Evolutionary conservation across 2,797 vertebrate species (phyloP).

Genomic region (Etheostoma perlongum): DNA sequence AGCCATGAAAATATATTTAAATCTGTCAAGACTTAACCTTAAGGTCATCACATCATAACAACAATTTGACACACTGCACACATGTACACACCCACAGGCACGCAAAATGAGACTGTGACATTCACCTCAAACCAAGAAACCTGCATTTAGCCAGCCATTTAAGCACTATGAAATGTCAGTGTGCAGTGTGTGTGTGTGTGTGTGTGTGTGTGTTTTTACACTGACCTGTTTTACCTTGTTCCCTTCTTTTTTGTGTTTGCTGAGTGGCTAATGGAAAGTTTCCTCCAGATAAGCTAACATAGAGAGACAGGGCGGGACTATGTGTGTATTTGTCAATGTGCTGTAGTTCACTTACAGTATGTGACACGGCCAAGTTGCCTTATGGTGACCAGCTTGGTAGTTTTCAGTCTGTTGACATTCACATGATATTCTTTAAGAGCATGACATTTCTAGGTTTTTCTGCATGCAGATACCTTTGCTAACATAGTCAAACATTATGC

Average conservation of each 20-base stretch:
- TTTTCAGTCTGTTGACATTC: constrained; percentile 8
- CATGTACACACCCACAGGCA: constrained; percentile 6
- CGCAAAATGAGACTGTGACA: constrained; percentile 39
- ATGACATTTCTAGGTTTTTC: neutral
- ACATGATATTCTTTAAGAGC: neutral
- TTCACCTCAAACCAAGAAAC: constrained; percentile 57
- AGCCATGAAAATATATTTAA: constrained; percentile 44
- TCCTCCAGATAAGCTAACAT: constrained; percentile 36
- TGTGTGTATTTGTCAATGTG: constrained; percentile 5
- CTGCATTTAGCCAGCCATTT: constrained; percentile 46
- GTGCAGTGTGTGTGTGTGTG: constrained; percentile 4
- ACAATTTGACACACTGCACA: constrained; percentile 16
- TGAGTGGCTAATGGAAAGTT: constrained; percentile 22
- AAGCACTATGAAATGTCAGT: constrained; percentile 63
- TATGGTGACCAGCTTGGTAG: constrained; percentile 9
- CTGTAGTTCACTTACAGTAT: constrained; percentile 5
- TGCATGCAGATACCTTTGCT: neutral
- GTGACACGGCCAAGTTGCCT: constrained; percentile 9
- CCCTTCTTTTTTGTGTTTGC: constrained; percentile 33
- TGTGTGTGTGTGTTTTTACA: neutral
- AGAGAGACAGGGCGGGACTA: constrained; percentile 7
- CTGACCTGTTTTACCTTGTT: constrained; percentile 19
- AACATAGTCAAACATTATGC: too few species aligned
- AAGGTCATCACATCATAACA: constrained; percentile 33
- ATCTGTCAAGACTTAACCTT: constrained; percentile 24